Conservation (phyloP, 1,140 invertebrate genomes). For the Brachionus rubens region DNA sequence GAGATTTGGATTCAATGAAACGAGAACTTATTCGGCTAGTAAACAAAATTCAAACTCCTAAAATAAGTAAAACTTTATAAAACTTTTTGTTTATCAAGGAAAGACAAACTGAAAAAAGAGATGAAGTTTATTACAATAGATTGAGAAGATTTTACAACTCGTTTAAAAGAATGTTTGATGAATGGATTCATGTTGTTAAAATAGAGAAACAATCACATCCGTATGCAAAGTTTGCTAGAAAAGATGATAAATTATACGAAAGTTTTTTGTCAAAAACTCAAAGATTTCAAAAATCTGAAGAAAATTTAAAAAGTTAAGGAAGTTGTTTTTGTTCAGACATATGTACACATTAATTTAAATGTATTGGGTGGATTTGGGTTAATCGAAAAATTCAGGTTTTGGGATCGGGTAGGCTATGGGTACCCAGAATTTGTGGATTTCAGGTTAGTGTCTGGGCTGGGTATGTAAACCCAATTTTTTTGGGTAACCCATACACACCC, state of each 20-base stretch:
- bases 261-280: background rate
- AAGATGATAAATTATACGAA: conserved; percentile 26
- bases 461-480: no score
- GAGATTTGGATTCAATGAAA: background rate
- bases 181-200: background rate
- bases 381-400: no score
- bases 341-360: no score
- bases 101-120: background rate
- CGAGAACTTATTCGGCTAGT: conserved; percentile 11
- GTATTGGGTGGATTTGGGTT: no score
- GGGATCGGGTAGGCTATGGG: no score
- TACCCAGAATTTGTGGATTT: no score
- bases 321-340: no score
- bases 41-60: no score
- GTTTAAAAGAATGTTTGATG: background rate
- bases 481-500: no score
- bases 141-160: conserved; percentile 12
- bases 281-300: background rate
- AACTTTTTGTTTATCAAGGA: no score
- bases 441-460: no score
- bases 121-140: background rate
- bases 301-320: background rate
- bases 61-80: no score
- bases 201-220: background rate
- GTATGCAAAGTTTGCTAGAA: conserved; percentile 6